phyloP scores from a whole-genome alignment of 2,888 invertebrate genomes.

The Drosophila sordidapex region DNA sequence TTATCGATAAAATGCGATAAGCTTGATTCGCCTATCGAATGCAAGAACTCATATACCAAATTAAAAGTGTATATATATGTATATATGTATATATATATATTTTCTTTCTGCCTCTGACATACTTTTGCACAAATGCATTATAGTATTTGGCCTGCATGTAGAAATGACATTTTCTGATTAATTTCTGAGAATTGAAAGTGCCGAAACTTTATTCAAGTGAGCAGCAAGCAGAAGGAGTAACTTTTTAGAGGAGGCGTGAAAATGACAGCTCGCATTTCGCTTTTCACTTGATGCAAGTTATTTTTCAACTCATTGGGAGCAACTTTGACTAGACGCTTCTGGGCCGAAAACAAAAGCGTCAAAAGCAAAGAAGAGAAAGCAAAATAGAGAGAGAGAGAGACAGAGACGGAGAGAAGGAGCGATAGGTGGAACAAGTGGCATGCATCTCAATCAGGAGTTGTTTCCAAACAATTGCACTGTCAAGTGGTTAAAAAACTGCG shows the following conservation, averaged over 20 bases:
- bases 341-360: constrained; percentile 6
- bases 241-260: constrained; percentile 1
- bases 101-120: neutral
- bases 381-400: neutral
- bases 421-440: constrained; percentile 36
- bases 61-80: no score
- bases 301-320: constrained; percentile 35
- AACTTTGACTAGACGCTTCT: constrained; percentile 15
- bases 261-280: neutral
- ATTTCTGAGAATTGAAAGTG: neutral
- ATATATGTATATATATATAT: no score
- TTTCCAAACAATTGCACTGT: constrained; percentile 83
- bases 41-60: neutral
- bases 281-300: constrained; percentile 5
- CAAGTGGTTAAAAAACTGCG: constrained; percentile 81
- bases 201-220: neutral
- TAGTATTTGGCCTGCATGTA: neutral
- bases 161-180: neutral
- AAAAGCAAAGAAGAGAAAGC: neutral
- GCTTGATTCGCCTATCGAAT: neutral
- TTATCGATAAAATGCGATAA: neutral
- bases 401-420: neutral
- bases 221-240: neutral
- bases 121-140: neutral
- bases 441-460: constrained; percentile 72